Evolutionary conservation across 1,140 invertebrate species (phyloP), one percentile per base, ranked within the genome.

Genomic region (Prorops nasuta): DNA sequence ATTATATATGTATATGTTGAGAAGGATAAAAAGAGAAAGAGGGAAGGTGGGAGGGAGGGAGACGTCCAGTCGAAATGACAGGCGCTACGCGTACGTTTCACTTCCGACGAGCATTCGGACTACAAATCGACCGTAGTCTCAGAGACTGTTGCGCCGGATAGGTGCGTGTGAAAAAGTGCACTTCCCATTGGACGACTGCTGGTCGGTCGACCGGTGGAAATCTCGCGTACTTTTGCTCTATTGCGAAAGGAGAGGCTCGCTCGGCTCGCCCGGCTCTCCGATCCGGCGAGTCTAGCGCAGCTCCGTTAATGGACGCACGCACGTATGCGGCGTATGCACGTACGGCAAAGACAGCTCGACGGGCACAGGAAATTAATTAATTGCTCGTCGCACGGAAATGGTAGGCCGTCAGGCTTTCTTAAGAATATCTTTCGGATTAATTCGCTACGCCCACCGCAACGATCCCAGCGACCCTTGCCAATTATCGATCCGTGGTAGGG

Each of bases 281-380:
- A n/a, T n/a, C n/a, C n/a, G n/a, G n/a, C n/a, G n/a, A n/a, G 45
- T 16, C 15, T 24, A 54, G 41, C 18, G 1, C 40, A 0, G 12
- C 15, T 21, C 19, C 24, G 15, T 20, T 24, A 9, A 1, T n/a
- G 14, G n/a, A 35, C 17, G 9, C 9, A n/a, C n/a, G n/a, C n/a
- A n/a, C n/a, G n/a, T n/a, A n/a, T n/a, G n/a, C n/a, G n/a, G n/a
- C n/a, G n/a, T n/a, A n/a, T n/a, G n/a, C n/a, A n/a, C n/a, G n/a
- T n/a, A n/a, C n/a, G n/a, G n/a, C n/a, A n/a, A n/a, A n/a, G n/a
- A n/a, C n/a, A n/a, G n/a, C n/a, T n/a, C n/a, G n/a, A n/a, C n/a
- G n/a, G n/a, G n/a, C n/a, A 20, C 19, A 37, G 34, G 20, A 53
- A 57, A 58, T 57, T 52, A 53, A 57, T 58, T 58, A 58, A 57